phyloP scores from a whole-genome alignment of 2,888 invertebrate genomes.

The Dorcus parallelipipedus region DNA sequence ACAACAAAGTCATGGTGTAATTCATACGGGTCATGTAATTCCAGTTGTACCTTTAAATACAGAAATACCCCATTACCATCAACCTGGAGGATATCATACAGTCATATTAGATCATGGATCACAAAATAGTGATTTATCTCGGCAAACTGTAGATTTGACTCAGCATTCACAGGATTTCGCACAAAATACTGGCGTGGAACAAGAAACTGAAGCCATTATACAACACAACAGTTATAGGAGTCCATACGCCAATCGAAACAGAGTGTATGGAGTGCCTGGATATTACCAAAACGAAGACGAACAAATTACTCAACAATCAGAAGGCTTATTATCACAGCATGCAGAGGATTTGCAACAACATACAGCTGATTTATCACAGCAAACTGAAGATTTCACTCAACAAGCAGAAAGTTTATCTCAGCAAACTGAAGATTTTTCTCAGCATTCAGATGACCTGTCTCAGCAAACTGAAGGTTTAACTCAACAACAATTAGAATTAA shows the following conservation, averaged over 20 bases:
- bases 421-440: constrained; percentile 24
- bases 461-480: constrained; percentile 29
- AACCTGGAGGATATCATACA: no score
- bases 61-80: no score
- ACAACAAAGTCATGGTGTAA: constrained; percentile 23
- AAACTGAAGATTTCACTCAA: constrained; percentile 12
- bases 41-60: no score
- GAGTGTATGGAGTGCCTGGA: no score
- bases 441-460: constrained; percentile 29
- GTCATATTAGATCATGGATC: no score
- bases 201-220: no score
- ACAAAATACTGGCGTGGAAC: background rate
- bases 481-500: no score
- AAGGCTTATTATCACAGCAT: constrained; percentile 28
- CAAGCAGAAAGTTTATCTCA: constrained; percentile 29
- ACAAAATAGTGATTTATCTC: constrained; percentile 17
- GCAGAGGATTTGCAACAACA: constrained; percentile 28
- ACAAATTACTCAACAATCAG: constrained; percentile 28
- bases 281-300: background rate
- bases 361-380: constrained; percentile 11
- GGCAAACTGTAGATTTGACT: constrained; percentile 29
- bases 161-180: constrained; percentile 29
- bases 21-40: background rate
- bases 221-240: no score
- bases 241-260: no score